Percentiles rank a stretch among this genome's conserved stretches.
phyloP scores from a whole-genome alignment of 1,140 invertebrate genomes.

The Akabosia matsudoensis region DNA sequence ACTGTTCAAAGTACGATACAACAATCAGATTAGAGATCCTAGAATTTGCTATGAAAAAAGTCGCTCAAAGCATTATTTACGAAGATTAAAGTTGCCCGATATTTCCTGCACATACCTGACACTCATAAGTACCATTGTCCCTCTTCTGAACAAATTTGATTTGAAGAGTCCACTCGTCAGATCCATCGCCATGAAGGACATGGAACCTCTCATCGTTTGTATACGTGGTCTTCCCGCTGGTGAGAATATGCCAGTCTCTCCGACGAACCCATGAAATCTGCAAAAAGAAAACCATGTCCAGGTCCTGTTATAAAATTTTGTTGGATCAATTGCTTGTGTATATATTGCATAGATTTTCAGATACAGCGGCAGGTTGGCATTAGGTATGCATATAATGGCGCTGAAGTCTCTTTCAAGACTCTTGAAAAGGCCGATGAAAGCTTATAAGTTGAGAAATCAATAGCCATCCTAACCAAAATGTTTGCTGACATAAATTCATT shows the following conservation, averaged over 20 bases:
- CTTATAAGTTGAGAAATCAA: too few species aligned
- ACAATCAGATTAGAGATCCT: too few species aligned
- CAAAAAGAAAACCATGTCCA: conserved; percentile 37
- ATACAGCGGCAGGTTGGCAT: too few species aligned
- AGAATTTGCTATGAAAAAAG: neutral
- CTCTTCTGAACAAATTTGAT: conserved; percentile 56
- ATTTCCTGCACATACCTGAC: conserved; percentile 51
- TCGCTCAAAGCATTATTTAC: neutral
- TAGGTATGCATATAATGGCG: too few species aligned
- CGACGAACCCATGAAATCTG: conserved; percentile 55
- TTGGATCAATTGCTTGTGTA: too few species aligned
- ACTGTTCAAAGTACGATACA: neutral
- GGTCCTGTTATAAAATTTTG: neutral
- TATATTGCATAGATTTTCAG: too few species aligned
- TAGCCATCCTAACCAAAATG: too few species aligned
- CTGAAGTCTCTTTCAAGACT: too few species aligned
- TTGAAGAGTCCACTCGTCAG: conserved; percentile 59
- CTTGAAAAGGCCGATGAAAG: too few species aligned
- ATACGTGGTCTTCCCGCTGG: conserved; percentile 53
- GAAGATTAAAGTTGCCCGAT: neutral
- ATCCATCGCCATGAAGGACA: conserved; percentile 52
- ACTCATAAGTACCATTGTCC: conserved; percentile 58
- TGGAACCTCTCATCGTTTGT: conserved; percentile 55
- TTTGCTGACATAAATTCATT: too few species aligned
- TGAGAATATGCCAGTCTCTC: conserved; percentile 55